Conservation (phyloP, 2,113 vertebrate genomes). For the Cromileptes altivelis region DNA sequence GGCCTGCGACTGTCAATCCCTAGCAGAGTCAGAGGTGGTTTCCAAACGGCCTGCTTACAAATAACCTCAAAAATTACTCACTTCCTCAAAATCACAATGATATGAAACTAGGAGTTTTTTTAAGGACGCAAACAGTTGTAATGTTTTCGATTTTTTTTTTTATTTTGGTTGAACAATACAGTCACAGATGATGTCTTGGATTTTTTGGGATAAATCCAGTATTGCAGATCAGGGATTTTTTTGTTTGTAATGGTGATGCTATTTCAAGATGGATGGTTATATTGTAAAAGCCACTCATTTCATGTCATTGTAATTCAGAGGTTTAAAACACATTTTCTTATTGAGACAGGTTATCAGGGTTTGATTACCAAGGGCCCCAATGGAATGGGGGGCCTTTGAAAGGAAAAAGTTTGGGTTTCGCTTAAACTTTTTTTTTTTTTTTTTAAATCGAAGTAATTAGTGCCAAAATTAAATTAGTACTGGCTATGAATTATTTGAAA, state of each 20-base stretch:
- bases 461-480: too few relatives aligned
- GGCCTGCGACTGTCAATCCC: constrained; percentile 40
- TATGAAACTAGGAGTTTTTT: background rate
- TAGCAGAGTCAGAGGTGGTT: constrained; percentile 2
- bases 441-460: too few relatives aligned
- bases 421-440: too few relatives aligned
- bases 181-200: too few relatives aligned
- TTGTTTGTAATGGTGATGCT: background rate
- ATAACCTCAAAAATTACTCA: background rate
- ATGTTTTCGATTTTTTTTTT: background rate
- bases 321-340: background rate
- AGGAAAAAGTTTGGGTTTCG: too few relatives aligned
- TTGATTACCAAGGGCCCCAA: too few relatives aligned
- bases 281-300: background rate
- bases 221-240: background rate
- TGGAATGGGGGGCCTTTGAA: too few relatives aligned
- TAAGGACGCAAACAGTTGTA: background rate
- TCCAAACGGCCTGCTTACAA: constrained; percentile 66
- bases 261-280: background rate
- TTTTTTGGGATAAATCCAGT: too few relatives aligned
- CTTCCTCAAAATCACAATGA: background rate
- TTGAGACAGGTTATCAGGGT: too few relatives aligned
- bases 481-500: too few relatives aligned
- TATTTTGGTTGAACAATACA: background rate
- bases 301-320: background rate